Percentiles rank a stretch among this genome's conserved stretches.
Conservation (phyloP, 2,797 vertebrate species). For the Steatocranus sp. region DNA sequence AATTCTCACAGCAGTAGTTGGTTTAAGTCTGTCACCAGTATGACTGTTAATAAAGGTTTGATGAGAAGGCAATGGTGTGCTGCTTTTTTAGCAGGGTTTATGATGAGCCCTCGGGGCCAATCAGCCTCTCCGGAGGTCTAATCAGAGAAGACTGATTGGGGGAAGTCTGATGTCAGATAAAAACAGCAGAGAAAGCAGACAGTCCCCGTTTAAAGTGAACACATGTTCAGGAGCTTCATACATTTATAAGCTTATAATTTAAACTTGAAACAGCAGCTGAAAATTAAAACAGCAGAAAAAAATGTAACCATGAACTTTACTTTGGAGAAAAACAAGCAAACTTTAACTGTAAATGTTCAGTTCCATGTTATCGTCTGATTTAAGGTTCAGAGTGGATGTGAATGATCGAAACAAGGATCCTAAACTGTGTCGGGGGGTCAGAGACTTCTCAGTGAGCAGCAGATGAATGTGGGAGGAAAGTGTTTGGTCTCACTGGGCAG, state of each 20-base stretch:
- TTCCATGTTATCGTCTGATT: not conserved
- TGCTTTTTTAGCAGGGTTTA: not conserved
- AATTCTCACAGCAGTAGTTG: not conserved
- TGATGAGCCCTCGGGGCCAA: not conserved
- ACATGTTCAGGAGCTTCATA: not conserved
- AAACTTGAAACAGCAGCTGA: not conserved
- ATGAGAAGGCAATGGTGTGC: not conserved
- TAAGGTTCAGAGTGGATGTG: not conserved
- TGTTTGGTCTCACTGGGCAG: not conserved
- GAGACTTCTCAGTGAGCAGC: not conserved
- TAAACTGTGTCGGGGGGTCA: not conserved
- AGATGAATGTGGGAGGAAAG: not conserved
- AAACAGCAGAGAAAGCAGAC: not conserved
- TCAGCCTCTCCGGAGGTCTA: not conserved
- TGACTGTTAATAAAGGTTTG: not conserved
- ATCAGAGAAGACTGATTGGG: not conserved
- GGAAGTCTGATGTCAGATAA: not conserved
- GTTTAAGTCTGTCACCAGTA: not conserved
- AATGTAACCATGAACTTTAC: not conserved
- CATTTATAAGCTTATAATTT: not conserved
- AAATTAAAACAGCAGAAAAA: not conserved
- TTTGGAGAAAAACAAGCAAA: not conserved
- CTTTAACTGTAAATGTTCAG: not conserved
- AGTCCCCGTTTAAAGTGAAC: not conserved
- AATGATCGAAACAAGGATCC: not conserved